Percentiles rank a stretch among this genome's conserved stretches.
Conservation (phyloP, 2,797 vertebrate genomes). For the Pteropus rufus region DNA sequence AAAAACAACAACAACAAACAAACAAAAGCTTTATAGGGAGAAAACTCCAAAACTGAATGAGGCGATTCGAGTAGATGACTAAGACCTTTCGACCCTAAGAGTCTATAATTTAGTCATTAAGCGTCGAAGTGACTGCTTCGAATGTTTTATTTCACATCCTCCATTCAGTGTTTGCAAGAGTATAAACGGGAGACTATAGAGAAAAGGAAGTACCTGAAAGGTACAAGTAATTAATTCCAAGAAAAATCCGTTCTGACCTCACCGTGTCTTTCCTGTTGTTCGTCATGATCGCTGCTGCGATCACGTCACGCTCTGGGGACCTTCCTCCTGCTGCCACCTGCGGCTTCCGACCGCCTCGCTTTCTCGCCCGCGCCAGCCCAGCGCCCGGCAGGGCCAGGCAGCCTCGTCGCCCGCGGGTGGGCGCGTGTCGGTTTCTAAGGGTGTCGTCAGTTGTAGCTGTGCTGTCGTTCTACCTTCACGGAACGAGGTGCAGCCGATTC, state of each 20-base stretch:
- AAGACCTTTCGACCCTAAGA: background rate
- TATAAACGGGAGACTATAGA: background rate
- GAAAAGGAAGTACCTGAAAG: background rate
- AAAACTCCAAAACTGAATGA: background rate
- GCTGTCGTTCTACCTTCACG: background rate
- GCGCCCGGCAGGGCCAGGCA: background rate
- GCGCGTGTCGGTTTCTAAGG: background rate
- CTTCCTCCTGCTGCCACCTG: background rate
- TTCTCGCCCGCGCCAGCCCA: background rate
- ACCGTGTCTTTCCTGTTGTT: background rate
- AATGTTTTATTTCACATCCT: background rate
- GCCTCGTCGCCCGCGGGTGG: background rate
- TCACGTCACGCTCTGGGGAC: background rate
- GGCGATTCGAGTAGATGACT: background rate
- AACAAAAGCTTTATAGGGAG: background rate
- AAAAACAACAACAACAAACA: too few species aligned
- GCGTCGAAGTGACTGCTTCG: background rate
- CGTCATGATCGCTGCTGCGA: background rate
- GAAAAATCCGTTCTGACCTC: background rate
- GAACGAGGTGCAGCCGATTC: background rate
- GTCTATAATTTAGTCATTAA: background rate
- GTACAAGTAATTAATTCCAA: background rate
- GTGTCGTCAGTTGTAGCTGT: background rate
- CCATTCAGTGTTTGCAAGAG: background rate
- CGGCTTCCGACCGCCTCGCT: background rate